Base-by-base conservation (phyloP, 2,113 vertebrate species). In the Austrofundulus limnaeus region DNA sequence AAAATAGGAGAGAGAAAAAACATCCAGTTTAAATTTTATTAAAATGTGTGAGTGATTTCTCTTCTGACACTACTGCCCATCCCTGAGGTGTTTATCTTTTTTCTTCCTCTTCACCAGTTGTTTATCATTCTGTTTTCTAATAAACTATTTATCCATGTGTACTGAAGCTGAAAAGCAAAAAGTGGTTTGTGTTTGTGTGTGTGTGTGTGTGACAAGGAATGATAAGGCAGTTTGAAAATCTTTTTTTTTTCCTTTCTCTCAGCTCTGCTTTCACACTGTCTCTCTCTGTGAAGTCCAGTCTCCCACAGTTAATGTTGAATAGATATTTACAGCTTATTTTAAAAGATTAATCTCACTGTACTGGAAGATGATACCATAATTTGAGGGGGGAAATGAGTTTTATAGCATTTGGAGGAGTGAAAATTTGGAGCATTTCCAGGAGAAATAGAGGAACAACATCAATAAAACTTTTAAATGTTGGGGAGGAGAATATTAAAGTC, bases 181-280 rank as follows among this genome's bases (percentile, higher is more conserved):
- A 16, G 21, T 25, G 7, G 20, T 21, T 50, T n/a, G n/a, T n/a
- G n/a, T n/a, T n/a, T n/a, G n/a, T n/a, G n/a, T n/a, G n/a, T 12
- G 5, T 61, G 57, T 19, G 31, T 41, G 57, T 54, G 34, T 65
- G 78, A 66, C 71, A 43, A 28, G 11, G 43, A 56, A 54, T 28
- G 76, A 83, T 82, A 83, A 81, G 76, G 20, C 52, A 3, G 51
- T 53, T 55, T 66, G 68, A 34, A 72, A 78, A 77, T 80, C 61
- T 0, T 28, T 28, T 28, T 28, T 28, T 28, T n/a, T n/a, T n/a
- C n/a, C n/a, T n/a, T n/a, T n/a, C n/a, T 42, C 59, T 55, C 59
- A 61, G 55, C 25, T 13, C 13, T 28, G 28, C 28, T 28, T 28
- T 7, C 28, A 28, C 28, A 28, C 51, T n/a, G 56, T 55, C 39